These are phyloP conservation scores for Globicephala melas DNA, from an alignment of 2,113 vertebrate species.

Conservation along the genomic window DNA sequence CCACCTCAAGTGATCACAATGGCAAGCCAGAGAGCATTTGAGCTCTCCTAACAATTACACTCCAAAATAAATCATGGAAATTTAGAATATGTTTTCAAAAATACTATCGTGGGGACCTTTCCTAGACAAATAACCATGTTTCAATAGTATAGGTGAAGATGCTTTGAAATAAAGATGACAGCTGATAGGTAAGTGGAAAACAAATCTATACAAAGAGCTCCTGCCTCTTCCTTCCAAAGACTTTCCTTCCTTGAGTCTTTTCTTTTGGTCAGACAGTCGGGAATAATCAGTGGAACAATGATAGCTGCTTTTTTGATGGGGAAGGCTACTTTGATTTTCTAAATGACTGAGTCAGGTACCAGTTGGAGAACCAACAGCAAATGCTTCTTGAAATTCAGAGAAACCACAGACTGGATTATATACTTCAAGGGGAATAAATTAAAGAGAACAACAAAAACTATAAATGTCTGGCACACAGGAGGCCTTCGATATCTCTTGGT, in stretches of 20 bases:
- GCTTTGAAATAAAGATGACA: conserved; percentile 54
- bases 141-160: conserved; percentile 51
- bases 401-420: background rate
- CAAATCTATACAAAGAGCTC: background rate
- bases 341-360: background rate
- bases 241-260: background rate
- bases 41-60: conserved; percentile 27
- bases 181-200: background rate
- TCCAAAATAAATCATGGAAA: conserved; percentile 59
- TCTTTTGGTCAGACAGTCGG: conserved; percentile 14
- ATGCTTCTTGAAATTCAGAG: background rate
- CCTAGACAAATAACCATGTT: conserved; percentile 45
- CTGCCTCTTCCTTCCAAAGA: background rate
- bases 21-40: background rate
- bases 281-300: background rate
- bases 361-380: background rate
- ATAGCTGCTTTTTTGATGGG: background rate
- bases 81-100: conserved; percentile 64
- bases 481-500: background rate
- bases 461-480: background rate
- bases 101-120: conserved; percentile 41
- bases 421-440: background rate
- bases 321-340: background rate
- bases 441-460: background rate
- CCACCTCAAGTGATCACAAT: background rate